Evolutionary conservation across 2,113 vertebrate species (phyloP).

Genomic region (Pachycephala philippinensis): DNA sequence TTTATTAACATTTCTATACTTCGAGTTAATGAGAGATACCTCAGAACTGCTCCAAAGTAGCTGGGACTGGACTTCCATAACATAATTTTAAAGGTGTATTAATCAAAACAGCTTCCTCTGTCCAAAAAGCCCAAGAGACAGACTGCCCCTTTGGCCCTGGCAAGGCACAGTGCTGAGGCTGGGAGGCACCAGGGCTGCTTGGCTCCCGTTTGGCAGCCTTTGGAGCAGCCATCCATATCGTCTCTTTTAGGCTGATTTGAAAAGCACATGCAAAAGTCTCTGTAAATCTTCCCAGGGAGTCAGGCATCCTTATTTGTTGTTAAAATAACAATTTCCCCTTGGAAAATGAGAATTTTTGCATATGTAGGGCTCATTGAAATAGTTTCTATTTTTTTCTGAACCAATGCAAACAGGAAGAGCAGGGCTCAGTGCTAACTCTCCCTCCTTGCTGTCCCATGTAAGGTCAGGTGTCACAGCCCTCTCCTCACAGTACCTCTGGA

Average conservation of each 20-base stretch:
- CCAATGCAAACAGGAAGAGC: background rate
- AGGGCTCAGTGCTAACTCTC: background rate
- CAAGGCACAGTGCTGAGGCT: background rate
- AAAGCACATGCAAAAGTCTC: background rate
- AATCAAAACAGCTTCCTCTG: background rate
- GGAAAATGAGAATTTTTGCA: background rate
- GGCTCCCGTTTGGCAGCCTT: background rate
- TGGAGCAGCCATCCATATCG: background rate
- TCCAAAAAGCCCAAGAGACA: background rate
- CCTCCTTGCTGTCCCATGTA: background rate
- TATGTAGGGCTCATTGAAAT: background rate
- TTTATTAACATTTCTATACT: conserved; percentile 58
- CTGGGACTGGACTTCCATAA: conserved; percentile 50
- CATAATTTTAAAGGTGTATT: background rate
- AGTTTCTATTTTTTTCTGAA: background rate
- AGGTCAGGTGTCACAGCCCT: background rate
- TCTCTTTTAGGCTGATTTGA: background rate
- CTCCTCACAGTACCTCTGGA: background rate
- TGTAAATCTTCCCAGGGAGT: background rate
- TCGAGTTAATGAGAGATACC: conserved; percentile 64
- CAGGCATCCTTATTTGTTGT: background rate
- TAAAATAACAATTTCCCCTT: background rate
- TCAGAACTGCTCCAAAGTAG: conserved; percentile 65
- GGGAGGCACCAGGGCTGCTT: background rate
- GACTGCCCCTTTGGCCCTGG: background rate